These are phyloP conservation scores for Gastrophysa polygoni DNA, from an alignment of 2,888 invertebrate species.

Conservation along the genomic window DNA sequence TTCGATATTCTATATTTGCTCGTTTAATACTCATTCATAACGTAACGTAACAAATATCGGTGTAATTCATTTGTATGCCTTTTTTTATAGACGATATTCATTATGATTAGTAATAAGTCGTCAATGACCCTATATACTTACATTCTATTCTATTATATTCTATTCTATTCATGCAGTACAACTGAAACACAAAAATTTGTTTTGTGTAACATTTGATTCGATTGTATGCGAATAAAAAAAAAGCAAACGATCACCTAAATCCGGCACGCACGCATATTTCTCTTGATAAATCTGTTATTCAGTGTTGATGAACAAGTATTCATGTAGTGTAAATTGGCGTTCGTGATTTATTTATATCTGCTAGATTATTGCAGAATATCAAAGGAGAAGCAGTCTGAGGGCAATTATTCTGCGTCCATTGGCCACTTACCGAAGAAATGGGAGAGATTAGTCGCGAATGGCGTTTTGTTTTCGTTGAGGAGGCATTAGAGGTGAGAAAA, in stretches of 20 bases:
- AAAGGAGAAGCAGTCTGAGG: background rate
- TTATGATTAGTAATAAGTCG: no score
- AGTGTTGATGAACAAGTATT: slow-evolving; percentile 20
- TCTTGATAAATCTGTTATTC: background rate
- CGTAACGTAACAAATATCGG: no score
- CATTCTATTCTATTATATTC: no score
- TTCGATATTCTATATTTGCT: no score
- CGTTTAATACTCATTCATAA: no score
- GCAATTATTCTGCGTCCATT: background rate
- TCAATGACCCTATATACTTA: no score
- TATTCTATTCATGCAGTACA: no score
- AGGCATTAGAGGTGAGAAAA: background rate
- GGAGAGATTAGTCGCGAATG: background rate
- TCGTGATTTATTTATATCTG: slow-evolving; percentile 17
- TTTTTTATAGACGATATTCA: no score
- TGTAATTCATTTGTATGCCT: no score
- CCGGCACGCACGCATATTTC: background rate
- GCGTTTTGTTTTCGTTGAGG: background rate
- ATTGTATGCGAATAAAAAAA: background rate
- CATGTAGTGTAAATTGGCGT: slow-evolving; percentile 22
- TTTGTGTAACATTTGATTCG: no score
- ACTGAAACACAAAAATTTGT: no score
- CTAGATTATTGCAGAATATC: slow-evolving; percentile 10
- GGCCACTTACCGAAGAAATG: background rate
- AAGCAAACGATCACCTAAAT: background rate